Evolutionary conservation across 2,888 invertebrate genomes (phyloP).

Genomic region (Seira ritae): DNA sequence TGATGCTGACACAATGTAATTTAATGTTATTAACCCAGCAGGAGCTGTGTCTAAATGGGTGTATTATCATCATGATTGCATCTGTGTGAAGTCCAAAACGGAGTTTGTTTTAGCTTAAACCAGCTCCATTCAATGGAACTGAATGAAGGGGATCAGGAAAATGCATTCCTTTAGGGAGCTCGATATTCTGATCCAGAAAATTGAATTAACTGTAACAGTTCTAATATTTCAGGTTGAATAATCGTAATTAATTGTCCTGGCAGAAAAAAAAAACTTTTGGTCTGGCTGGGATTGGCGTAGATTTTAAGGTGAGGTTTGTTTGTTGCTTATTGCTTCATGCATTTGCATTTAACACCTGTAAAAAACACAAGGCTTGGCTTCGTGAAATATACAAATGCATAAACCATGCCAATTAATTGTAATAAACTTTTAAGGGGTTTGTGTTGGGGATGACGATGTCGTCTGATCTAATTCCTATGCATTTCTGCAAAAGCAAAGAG

Average conservation of each 20-base stretch:
- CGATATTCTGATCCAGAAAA: no score
- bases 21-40: conserved; percentile 66
- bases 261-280: no score
- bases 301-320: no score
- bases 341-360: conserved; percentile 7
- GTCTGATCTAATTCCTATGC: not conserved
- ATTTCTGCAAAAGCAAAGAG: no score
- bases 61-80: conserved; percentile 51
- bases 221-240: no score
- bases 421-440: not conserved
- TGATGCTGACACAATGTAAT: conserved; percentile 61
- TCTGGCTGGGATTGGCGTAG: no score
- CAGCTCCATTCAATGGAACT: no score
- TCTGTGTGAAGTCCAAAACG: conserved; percentile 35
- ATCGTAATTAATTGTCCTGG: no score
- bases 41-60: conserved; percentile 46
- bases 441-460: not conserved
- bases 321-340: not conserved
- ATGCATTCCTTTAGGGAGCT: no score
- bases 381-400: not conserved
- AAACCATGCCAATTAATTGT: not conserved
- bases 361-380: not conserved
- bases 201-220: no score
- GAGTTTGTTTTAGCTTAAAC: no score
- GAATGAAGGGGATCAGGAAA: no score